Evolutionary conservation across 2,797 vertebrate species (phyloP), one percentile per base, ranked within the genome.

Genomic region (Prunella strophiata): DNA sequence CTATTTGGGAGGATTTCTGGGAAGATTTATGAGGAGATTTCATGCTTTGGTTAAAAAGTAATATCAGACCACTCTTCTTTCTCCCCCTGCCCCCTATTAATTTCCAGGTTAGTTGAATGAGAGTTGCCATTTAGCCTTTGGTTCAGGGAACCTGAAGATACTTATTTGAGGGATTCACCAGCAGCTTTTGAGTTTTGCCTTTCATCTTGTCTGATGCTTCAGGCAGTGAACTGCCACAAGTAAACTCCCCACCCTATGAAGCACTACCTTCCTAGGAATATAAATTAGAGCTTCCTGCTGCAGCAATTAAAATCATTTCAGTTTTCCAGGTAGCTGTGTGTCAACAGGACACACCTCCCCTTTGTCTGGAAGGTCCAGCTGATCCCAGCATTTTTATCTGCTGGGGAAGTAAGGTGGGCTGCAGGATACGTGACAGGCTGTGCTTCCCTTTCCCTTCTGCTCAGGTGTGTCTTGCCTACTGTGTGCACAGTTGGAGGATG

Each of bases 31-130:
- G 5, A 76, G 45, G 68, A 74, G 19, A 63, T 63, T 50, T 11
- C 27, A 21, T 50, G 29, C 32, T 80, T 74, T 74, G 22, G 25
- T 83, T 91, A 72, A 72, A 89, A 89, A 67, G 7, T 27, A 81
- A 72, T 54, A 30, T 13, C 26, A 50, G 12, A 18, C 4, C 48
- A 26, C 51, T 89, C 12, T 7, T 13, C 73, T 85, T 10, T 78
- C 18, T n/a, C 18, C 15, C 7, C 5, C 9, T 10, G 1, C 16
- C 11, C 7, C 9, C 22, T 6, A 1, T 58, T 73, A 4, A 9
- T 52, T 76, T 76, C 21, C 29, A 30, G 25, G n/a, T 71, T 59
- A 43, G 9, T 59, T 45, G 59, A 57, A 43, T 48, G 10, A 55
- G 75, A 67, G 11, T n/a, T 62, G 36, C 30, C 22, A 16, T 55